Evolutionary conservation across 1,140 invertebrate species (phyloP), one percentile per base, ranked within the genome.

Genomic region (Leptoteleia sp.): DNA sequence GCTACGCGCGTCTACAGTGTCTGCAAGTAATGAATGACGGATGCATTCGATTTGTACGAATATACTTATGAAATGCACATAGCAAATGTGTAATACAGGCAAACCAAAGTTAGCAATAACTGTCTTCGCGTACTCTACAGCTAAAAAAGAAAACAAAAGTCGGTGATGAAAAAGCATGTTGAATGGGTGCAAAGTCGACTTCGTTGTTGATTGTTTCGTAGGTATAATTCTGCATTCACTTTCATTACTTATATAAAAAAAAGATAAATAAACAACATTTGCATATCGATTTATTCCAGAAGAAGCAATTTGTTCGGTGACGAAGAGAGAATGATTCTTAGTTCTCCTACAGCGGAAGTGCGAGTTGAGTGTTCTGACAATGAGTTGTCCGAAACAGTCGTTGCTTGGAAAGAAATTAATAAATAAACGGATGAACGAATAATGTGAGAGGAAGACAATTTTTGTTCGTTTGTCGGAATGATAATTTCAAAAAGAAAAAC

Each of bases 11-110:
- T 59, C n/a, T 62, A 62, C 4, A 52, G 52, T 54, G 5, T 47
- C n/a, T 48, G 19, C 47, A 62, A n/a, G 57, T 29, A 59, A 59
- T 59, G 43, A 65, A 43, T 31, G 50, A 59, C 29, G 8, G 29
- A 52, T 59, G 11, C 9, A 1, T 17, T 57, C 12, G n/a, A 61
- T 1, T 13, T 38, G 0, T 54, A 52, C 6, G 27, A 33, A 31
- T 38, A 48, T 40, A 31, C 31, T 15, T 62, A 54, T 72, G 47
- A 64, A 72, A 72, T 72, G 68, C 68, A 72, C 6, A 27, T 61
- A 64, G 50, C 57, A 64, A 45, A 31, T 64, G n/a, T 72, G 33
- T 29, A 50, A 33, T 55, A 52, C 27, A 65, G 70, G 27, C 43
- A 55, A 67, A 55, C 11, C 19, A 62, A 64, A 55, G 31, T 64